Percentiles rank a stretch among this genome's conserved stretches.
Conservation (phyloP, 2,888 invertebrate species). For the Leptinotarsa peninsularis region DNA sequence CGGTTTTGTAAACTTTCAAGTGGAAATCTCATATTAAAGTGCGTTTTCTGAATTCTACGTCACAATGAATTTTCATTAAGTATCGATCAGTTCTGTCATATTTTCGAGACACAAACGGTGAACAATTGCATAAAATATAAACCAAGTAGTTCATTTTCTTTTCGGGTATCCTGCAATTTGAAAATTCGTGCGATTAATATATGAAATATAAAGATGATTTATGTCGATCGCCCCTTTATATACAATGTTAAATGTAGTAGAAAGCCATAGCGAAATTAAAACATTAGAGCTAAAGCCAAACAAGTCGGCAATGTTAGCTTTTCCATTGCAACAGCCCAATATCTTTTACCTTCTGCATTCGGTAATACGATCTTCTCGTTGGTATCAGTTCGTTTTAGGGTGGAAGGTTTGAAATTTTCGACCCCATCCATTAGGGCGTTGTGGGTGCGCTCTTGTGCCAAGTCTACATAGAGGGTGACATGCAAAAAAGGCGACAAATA, state of each 20-base stretch:
- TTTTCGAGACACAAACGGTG: too few species aligned
- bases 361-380: slow-evolving; percentile 87
- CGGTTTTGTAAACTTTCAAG: too few species aligned
- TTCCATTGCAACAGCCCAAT: slow-evolving; percentile 14
- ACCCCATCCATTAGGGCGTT: slow-evolving; percentile 81
- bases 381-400: slow-evolving; percentile 80
- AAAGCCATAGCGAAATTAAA: slow-evolving; percentile 9
- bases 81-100: too few species aligned
- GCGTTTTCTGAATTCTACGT: too few species aligned
- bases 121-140: too few species aligned
- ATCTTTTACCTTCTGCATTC: slow-evolving; percentile 80
- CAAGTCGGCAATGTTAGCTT: slow-evolving; percentile 4
- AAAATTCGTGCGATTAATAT: not conserved
- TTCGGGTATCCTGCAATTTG: too few species aligned
- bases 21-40: too few species aligned
- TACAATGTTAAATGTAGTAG: slow-evolving; percentile 9
- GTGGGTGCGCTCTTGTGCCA: slow-evolving; percentile 80
- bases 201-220: too few species aligned
- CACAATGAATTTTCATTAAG: too few species aligned
- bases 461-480: slow-evolving; percentile 68
- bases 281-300: slow-evolving; percentile 25
- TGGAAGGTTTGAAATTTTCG: slow-evolving; percentile 80
- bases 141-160: too few species aligned
- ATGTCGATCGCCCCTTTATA: not conserved
- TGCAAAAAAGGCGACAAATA: slow-evolving; percentile 22